Percentiles rank a stretch among this genome's conserved stretches.
Conservation (phyloP, 2,113 vertebrate species). For the Solea solea region DNA sequence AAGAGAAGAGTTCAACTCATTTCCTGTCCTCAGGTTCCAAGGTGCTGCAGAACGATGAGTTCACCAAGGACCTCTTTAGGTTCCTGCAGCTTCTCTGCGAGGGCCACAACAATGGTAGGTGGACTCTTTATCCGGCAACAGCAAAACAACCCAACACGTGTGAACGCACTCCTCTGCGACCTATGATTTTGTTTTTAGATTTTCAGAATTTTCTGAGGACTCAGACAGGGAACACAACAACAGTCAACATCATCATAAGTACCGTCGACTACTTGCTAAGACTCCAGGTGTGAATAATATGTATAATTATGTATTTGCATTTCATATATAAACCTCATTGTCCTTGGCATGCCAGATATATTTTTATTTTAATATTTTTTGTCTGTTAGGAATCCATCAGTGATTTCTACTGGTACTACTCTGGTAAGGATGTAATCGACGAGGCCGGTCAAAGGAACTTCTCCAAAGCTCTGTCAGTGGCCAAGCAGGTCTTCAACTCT, state of each 20-base stretch:
- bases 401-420: slow-evolving; percentile 99
- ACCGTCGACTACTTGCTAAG: slow-evolving; percentile 96
- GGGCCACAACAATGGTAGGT: slow-evolving; percentile 96
- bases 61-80: slow-evolving; percentile 96
- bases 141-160: neutral
- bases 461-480: slow-evolving; percentile 94
- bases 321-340: neutral
- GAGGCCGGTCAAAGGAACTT: slow-evolving; percentile 97
- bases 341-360: neutral
- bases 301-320: neutral
- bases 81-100: slow-evolving; percentile 98
- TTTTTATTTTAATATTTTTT: slow-evolving; percentile 7
- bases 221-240: slow-evolving; percentile 97
- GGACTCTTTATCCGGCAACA: neutral
- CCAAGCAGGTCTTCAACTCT: slow-evolving; percentile 98
- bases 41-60: slow-evolving; percentile 97
- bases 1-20: slow-evolving; percentile 59
- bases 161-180: neutral
- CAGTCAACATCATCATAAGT: slow-evolving; percentile 97
- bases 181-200: slow-evolving; percentile 76
- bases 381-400: slow-evolving; percentile 93
- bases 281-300: slow-evolving; percentile 85
- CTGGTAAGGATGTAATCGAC: slow-evolving; percentile 96
- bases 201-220: slow-evolving; percentile 98
- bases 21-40: slow-evolving; percentile 91